These are phyloP conservation scores for Crypturellus undulatus DNA, from an alignment of 2,113 vertebrate genomes.

Conservation along the genomic window DNA sequence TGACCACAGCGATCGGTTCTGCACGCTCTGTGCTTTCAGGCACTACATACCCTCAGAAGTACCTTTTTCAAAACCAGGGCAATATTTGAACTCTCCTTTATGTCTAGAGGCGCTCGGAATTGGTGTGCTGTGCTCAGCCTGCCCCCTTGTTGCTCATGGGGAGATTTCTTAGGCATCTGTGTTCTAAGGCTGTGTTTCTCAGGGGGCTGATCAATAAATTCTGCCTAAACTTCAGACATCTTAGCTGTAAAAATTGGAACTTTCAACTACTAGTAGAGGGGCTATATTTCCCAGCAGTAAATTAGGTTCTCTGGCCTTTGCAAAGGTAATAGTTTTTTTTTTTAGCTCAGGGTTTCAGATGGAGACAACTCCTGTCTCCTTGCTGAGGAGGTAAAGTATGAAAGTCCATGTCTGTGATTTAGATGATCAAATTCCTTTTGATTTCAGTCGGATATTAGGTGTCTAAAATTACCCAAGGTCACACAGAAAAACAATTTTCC, in stretches of 20 bases:
- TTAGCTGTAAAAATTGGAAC: not conserved
- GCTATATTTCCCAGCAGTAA: not conserved
- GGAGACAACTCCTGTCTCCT: too few species aligned
- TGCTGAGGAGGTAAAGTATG: not conserved
- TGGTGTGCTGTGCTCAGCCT: not conserved
- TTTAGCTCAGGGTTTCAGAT: not conserved
- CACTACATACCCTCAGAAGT: too few species aligned
- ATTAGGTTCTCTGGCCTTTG: too few species aligned
- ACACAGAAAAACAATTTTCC: rapidly evolving
- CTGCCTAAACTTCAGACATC: too few species aligned
- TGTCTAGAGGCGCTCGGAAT: not conserved
- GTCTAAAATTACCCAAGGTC: not conserved
- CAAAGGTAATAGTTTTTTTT: not conserved
- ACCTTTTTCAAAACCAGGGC: not conserved
- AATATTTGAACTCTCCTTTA: not conserved
- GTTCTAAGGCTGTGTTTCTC: not conserved
- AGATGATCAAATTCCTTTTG: not conserved
- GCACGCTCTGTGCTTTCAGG: not conserved
- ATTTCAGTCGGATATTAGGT: not conserved
- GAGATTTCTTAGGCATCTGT: not conserved
- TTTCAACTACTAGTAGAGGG: not conserved
- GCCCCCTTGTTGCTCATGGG: not conserved
- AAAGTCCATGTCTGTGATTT: not conserved
- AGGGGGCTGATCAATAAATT: not conserved
- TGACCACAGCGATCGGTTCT: not conserved